Conservation (phyloP, 2,113 vertebrate genomes). For the Gobius niger region DNA sequence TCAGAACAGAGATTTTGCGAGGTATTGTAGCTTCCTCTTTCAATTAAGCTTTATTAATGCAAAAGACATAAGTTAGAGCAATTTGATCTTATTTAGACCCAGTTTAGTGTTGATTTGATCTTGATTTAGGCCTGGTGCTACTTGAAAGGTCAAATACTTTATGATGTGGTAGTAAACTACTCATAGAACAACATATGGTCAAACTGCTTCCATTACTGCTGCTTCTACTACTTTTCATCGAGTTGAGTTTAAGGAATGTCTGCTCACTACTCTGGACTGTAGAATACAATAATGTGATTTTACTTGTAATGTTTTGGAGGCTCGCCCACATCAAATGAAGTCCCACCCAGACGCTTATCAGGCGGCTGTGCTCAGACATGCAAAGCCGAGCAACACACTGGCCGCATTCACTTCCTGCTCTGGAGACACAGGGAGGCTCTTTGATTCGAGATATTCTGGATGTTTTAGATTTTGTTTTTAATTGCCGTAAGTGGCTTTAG, state of each 20-base stretch:
- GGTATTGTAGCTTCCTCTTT: background rate
- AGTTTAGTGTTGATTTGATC: no score
- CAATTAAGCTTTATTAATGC: no score
- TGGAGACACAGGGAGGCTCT: conserved; percentile 17
- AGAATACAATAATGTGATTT: background rate
- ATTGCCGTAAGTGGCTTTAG: no score
- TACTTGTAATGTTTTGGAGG: background rate
- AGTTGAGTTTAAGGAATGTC: no score
- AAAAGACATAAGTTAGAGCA: no score
- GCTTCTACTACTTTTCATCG: no score
- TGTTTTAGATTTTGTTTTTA: background rate
- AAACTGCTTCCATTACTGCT: no score
- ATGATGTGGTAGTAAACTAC: no score
- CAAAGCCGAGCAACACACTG: conserved; percentile 41
- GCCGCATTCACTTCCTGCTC: conserved; percentile 9
- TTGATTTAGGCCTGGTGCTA: no score
- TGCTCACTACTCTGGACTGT: background rate
- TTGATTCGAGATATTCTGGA: conserved; percentile 4
- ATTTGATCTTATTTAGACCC: no score
- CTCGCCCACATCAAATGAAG: conserved; percentile 23
- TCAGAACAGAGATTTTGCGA: conserved; percentile 4
- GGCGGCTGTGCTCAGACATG: conserved; percentile 52
- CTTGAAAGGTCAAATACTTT: no score
- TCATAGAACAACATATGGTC: no score
- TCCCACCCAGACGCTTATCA: conserved; percentile 20